Base-by-base conservation (phyloP, 2,888 invertebrate genomes). In the Rhodophaea formosa region DNA sequence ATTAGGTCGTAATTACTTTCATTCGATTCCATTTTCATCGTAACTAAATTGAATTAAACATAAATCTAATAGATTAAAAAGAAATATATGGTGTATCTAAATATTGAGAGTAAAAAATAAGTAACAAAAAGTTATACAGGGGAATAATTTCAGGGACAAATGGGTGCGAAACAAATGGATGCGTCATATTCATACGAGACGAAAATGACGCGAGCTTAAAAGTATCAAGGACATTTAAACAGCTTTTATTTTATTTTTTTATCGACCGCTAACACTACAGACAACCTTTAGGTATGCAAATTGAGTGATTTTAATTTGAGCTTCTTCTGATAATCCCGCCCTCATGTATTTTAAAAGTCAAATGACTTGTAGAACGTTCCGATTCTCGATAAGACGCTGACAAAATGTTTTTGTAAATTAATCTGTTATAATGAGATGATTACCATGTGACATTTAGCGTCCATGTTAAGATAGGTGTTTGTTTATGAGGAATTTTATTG, bases 151-250 rank as follows among this genome's bases (percentile, higher is more conserved):
- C n/a, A n/a, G n/a, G 3, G 39, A 6, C n/a, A n/a, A 39, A 39
- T 3, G 39, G 39, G 39, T 39, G 39, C n/a, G n/a, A 12, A 39
- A n/a, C 39, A 10, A 12, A 39, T 39, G n/a, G 39, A 39, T 39
- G 39, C 39, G 39, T 39, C 35, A 35, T 39, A 51, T 14, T 43
- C 42, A 80, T 86, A 82, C 79, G 84, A 86, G 85, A 86, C 76
- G 75, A 74, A 77, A 82, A 79, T 73, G 80, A 49, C 80, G 82
- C 80, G 77, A 79, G 82, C 80, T 81, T 82, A 80, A 77, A 84
- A 75, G 75, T 81, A 80, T 78, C 84, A 85, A 88, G 88, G 88
- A 76, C 84, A 75, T 62, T 80, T 65, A 77, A 79, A 74, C 80
- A 76, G 75, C 66, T 74, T 73, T 70, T 77, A 73, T 71, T 66